Conservation (phyloP, 2,797 vertebrate genomes). For the Pangasius sanitwongsei region DNA sequence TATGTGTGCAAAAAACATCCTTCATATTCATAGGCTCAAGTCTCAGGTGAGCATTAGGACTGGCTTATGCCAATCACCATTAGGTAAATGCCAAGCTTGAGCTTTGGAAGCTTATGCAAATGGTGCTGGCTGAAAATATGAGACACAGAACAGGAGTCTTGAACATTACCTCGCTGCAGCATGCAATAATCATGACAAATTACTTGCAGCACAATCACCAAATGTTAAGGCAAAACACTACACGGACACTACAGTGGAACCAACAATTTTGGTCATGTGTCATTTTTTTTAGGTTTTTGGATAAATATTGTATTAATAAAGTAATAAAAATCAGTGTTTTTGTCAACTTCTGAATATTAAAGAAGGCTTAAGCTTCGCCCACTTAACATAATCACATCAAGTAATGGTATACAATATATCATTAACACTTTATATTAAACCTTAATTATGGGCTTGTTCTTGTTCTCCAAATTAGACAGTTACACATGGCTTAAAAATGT, state of each 20-base stretch:
- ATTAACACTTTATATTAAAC: background rate
- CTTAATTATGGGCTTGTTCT: background rate
- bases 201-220: conserved; percentile 28
- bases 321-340: background rate
- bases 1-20: background rate
- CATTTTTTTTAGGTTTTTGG: background rate
- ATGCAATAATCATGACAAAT: conserved; percentile 50
- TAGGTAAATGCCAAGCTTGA: conserved; percentile 46
- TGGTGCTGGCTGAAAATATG: background rate
- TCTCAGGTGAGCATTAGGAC: conserved; percentile 16
- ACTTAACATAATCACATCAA: background rate
- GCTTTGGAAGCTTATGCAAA: conserved; percentile 44
- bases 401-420: background rate
- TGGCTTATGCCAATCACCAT: conserved; percentile 43
- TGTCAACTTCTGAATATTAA: background rate
- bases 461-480: background rate
- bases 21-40: conserved; percentile 26
- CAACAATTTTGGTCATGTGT: background rate
- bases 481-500: background rate
- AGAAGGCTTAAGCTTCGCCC: background rate
- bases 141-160: conserved; percentile 2
- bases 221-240: conserved; percentile 34
- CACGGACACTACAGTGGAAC: background rate
- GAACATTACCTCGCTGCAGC: conserved; percentile 22
- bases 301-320: background rate